Evolutionary conservation across 2,113 vertebrate genomes (phyloP).

Genomic region (Ophthalmolycus amberensis): DNA sequence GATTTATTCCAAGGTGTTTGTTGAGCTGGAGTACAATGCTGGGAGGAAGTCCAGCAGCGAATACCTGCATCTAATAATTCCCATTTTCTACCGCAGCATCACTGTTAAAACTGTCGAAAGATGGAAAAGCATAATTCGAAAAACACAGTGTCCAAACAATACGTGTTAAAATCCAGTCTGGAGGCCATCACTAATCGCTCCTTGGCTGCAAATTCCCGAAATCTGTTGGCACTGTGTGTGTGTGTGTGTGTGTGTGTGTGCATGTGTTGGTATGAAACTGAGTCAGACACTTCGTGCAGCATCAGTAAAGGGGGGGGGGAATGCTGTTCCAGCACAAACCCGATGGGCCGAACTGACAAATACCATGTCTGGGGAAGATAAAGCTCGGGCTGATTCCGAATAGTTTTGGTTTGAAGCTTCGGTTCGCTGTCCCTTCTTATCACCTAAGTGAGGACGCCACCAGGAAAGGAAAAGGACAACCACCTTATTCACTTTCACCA

Average conservation of each 20-base stretch:
- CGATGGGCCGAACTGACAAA: constrained; percentile 48
- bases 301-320: constrained; percentile 20
- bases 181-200: constrained; percentile 53
- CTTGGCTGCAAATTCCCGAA: constrained; percentile 26
- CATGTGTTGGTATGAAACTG: constrained; percentile 2
- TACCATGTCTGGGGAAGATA: constrained; percentile 39
- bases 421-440: constrained; percentile 10
- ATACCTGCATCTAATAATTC: constrained; percentile 59
- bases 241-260: not conserved
- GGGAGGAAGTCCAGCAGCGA: constrained; percentile 66
- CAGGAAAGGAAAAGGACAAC: constrained; percentile 40
- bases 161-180: not conserved
- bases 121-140: constrained; percentile 24
- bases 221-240: constrained; percentile 37
- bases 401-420: constrained; percentile 25
- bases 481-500: constrained; percentile 44
- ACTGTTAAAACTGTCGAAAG: constrained; percentile 10
- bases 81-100: not conserved
- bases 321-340: constrained; percentile 1
- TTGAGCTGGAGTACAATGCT: constrained; percentile 64
- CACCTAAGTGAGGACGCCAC: not conserved
- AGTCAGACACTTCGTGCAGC: constrained; percentile 35
- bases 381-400: not conserved
- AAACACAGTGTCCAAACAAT: constrained; percentile 9
- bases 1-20: constrained; percentile 74